Base-by-base conservation (phyloP, 2,888 invertebrate species). In the Maniola hyperantus region DNA sequence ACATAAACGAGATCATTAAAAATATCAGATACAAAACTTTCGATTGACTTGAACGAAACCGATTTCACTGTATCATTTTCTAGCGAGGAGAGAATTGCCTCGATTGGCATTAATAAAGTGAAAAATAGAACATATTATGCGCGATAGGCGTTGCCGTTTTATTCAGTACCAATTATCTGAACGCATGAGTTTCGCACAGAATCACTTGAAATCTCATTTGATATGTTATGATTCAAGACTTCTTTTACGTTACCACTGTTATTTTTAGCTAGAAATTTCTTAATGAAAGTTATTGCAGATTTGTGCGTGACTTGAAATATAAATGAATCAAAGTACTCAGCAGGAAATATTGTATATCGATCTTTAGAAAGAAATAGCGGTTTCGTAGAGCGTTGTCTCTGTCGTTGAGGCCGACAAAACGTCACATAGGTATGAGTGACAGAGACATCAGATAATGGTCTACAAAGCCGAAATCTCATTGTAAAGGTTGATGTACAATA, bases 211-310 rank as follows among this genome's bases (percentile, higher is more conserved):
- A 53, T 15, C 20, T 36, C 7, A 34, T n/a, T 34, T 0, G 33
- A 7, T 50, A 11, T 44, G 26, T 2, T 26, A 26, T 44, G 48
- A 18, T n/a, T 20, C 20, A 10, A 50, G 10, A 50, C 7, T 20
- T 50, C n/a, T 46, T 46, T 6, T 15, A 8, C 1, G 6, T 10
- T 15, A 8, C 11, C 8, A 13, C 42, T 26, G 18, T 33, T 42
- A 48, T 53, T 54, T 42, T 59, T 55, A 63, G 26, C 34, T 68
- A 67, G 58, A 68, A 69, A 67, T 60, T 51, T 50, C 59, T 61
- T 59, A 62, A 67, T 36, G 51, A 69, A 64, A 67, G 57, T 55
- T 55, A 57, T 57, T 42, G 36, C 15, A 36, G 1, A 54, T 36
- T n/a, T n/a, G 8, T 54, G 57, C 57, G n/a, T 42, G 57, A 18